phyloP scores from a whole-genome alignment of 2,888 invertebrate species.

The Eupithecia subfuscata region DNA sequence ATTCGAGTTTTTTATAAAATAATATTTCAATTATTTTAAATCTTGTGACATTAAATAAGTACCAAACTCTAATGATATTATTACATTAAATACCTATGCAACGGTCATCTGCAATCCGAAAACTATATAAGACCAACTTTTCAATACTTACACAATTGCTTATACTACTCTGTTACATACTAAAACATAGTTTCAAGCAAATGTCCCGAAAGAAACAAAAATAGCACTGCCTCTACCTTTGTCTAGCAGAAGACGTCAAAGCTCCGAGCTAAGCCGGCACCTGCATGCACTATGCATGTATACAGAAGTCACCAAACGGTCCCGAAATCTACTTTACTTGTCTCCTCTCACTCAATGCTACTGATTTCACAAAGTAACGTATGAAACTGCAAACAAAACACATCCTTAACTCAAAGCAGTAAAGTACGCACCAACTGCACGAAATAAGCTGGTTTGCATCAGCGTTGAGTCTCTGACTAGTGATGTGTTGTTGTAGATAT shows the following conservation, averaged over 20 bases:
- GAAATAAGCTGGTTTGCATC: slow-evolving; percentile 47
- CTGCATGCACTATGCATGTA: slow-evolving; percentile 40
- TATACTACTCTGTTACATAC: no score
- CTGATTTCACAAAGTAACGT: slow-evolving; percentile 56
- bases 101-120: no score
- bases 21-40: no score
- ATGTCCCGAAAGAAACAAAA: background rate
- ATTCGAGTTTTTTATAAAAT: no score
- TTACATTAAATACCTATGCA: no score
- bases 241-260: background rate
- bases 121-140: no score
- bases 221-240: background rate
- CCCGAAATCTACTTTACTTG: slow-evolving; percentile 66
- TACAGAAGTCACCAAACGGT: slow-evolving; percentile 58
- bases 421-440: slow-evolving; percentile 42
- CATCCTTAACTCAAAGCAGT: slow-evolving; percentile 17
- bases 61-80: no score
- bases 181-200: no score
- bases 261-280: slow-evolving; percentile 5
- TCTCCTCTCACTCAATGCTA: slow-evolving; percentile 54
- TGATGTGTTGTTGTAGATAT: slow-evolving; percentile 64
- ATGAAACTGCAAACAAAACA: slow-evolving; percentile 36
- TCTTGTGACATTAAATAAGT: no score
- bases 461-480: slow-evolving; percentile 60
- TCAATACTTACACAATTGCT: no score